Percentiles rank a stretch among this genome's conserved stretches.
These are phyloP conservation scores for Stictonetta naevosa DNA, from an alignment of 2,113 vertebrate genomes.

Conservation along the genomic window DNA sequence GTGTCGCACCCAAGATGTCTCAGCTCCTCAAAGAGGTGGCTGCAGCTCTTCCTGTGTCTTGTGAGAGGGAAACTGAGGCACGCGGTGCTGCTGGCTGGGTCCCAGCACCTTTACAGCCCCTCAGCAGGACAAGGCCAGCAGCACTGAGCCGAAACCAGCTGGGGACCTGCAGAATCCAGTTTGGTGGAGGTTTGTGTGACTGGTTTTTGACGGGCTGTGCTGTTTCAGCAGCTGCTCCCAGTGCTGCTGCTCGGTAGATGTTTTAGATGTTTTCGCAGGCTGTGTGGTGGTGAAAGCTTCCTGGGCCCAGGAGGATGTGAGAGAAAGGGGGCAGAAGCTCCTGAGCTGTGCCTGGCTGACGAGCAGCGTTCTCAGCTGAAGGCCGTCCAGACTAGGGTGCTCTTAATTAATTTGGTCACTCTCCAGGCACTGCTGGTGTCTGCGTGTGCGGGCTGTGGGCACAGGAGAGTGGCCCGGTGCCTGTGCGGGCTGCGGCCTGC, in stretches of 20 bases:
- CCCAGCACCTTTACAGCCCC: not conserved
- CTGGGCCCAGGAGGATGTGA: too few relatives aligned
- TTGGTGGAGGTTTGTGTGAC: not conserved
- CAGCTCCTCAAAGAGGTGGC: not conserved
- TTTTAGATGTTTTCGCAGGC: not conserved
- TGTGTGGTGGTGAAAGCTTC: not conserved
- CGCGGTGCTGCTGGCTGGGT: accelerated
- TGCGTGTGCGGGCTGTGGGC: accelerated
- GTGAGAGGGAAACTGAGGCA: not conserved
- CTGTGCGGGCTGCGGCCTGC: not conserved
- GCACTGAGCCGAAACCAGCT: not conserved
- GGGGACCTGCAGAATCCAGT: not conserved
- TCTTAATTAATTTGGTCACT: not conserved
- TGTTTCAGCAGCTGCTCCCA: not conserved
- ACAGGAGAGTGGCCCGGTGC: too few relatives aligned
- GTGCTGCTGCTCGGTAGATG: not conserved
- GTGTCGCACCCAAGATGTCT: accelerated
- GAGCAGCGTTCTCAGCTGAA: not conserved
- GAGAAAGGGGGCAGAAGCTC: accelerated
- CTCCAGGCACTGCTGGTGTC: not conserved
- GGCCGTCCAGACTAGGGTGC: not conserved
- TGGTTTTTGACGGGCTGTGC: too few relatives aligned
- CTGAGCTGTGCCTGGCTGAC: not conserved
- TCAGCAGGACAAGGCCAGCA: accelerated
- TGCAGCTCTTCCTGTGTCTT: accelerated